Base-by-base conservation (phyloP, 2,113 vertebrate species). In the Dromiciops gliroides region DNA sequence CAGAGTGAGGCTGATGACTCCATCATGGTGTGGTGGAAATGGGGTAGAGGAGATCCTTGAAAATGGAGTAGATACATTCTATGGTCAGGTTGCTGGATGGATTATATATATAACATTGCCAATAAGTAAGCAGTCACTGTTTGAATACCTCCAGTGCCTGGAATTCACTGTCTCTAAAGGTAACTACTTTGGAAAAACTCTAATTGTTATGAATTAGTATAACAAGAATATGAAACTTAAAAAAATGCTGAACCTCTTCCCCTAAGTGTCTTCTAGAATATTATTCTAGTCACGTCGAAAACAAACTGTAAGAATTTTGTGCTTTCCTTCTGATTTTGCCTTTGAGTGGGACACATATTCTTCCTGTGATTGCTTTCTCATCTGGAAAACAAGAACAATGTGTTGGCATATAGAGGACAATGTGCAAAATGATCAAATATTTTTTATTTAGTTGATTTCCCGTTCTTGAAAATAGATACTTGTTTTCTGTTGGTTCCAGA, bases 391-490 rank as follows among this genome's bases (percentile, higher is more conserved):
- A 52, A 91, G 56, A 53, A 50, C 10, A 10, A 23, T 52, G 49
- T 48, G 47, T 51, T 37, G 50, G n/a, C 11, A 8, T 31, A 89
- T 88, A 90, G 50, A 47, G 49, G 31, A n/a, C 24, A 19, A 92
- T 91, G 51, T 92, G 75, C 75, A 91, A 95, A 90, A 90, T 51
- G 12, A 11, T 48, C 92, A 19, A 89, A 89, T 83, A 92, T 44
- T 89, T 90, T 75, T 2, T 90, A 91, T 90, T 60, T 90, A 53
- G 44, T 89, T 95, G 83, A 23, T 95, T 89, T 91, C 51, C 93
- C 67, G 48, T 50, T 95, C 60, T 96, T 94, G 48, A 97, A 97
- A 95, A 97, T 88, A 89, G 10, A 48, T 89, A 48, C 25, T 49
- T 19, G 47, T 50, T 94, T 95, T 93, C 56, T 75, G 89, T 50